Evolutionary conservation across 2,888 invertebrate genomes (phyloP).

Genomic region (Cataglyphis altisquamis): DNA sequence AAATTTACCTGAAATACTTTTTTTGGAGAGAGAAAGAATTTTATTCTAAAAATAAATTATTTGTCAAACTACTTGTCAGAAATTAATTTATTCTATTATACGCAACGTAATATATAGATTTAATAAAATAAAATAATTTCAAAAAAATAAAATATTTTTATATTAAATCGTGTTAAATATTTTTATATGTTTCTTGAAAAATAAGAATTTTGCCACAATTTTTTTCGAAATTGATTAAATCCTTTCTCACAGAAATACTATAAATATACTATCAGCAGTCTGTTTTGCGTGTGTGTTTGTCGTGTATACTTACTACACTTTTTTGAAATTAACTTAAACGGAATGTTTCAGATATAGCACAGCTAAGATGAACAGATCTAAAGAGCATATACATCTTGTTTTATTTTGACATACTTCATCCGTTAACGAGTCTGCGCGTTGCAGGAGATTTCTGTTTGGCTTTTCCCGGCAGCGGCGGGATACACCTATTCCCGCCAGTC

Average conservation of each 20-base stretch:
- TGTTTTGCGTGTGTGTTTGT: not conserved
- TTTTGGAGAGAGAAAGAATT: not conserved
- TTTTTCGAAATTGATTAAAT: not conserved
- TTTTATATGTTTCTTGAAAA: not conserved
- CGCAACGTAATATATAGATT: not conserved
- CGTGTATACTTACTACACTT: not conserved
- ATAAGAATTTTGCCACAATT: not conserved
- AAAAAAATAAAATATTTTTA: not conserved
- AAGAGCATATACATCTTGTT: not conserved
- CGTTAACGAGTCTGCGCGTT: conserved; percentile 74
- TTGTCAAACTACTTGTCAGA: not conserved
- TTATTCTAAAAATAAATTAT: not conserved
- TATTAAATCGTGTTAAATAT: not conserved
- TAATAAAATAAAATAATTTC: not conserved
- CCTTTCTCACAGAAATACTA: not conserved
- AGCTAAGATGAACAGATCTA: not conserved
- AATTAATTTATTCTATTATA: not conserved
- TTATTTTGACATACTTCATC: conserved; percentile 42
- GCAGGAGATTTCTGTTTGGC: conserved; percentile 73
- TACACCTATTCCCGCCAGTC: conserved; percentile 77
- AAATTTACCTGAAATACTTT: not conserved
- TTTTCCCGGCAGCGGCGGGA: conserved; percentile 71
- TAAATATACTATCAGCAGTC: not conserved
- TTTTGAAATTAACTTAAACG: not conserved
- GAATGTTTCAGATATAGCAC: not conserved